Conservation (phyloP, 2,797 vertebrate species). For the Cossypha polioptera region DNA sequence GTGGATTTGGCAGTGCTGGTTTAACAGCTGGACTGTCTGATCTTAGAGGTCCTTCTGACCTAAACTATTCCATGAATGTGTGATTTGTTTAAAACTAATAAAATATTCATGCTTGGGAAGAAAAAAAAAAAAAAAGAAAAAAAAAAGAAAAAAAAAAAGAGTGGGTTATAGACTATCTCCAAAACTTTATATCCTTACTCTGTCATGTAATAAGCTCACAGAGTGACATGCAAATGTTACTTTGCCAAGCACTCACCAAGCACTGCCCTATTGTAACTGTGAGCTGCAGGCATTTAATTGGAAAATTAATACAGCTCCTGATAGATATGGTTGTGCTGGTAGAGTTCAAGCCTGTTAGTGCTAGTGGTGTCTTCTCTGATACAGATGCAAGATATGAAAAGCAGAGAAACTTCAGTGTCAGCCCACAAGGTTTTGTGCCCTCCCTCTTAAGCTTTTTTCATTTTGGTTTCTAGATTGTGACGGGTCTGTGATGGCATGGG, state of each 20-base stretch:
- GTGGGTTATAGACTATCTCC: not conserved
- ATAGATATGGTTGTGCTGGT: not conserved
- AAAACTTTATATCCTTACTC: not conserved
- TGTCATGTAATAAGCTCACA: not conserved
- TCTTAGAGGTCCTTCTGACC: not conserved
- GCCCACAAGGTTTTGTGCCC: not conserved
- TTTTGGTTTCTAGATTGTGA: not conserved
- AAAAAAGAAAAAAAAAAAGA: not conserved
- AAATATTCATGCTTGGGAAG: not conserved
- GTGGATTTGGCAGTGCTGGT: not conserved
- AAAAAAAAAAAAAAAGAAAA: too few species aligned
- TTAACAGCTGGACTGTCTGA: not conserved
- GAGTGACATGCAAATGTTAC: not conserved
- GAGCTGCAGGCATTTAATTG: not conserved
- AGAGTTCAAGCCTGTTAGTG: not conserved
- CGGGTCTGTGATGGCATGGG: not conserved
- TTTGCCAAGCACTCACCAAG: not conserved
- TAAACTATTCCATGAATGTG: not conserved
- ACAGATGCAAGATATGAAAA: rapidly evolving
- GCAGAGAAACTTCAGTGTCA: not conserved
- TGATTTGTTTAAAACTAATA: conserved; percentile 1
- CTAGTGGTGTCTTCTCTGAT: not conserved
- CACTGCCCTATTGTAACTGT: rapidly evolving
- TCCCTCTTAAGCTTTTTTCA: not conserved
- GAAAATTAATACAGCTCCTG: not conserved